phyloP scores from a whole-genome alignment of 2,113 vertebrate species.

The Ictalurus furcatus region DNA sequence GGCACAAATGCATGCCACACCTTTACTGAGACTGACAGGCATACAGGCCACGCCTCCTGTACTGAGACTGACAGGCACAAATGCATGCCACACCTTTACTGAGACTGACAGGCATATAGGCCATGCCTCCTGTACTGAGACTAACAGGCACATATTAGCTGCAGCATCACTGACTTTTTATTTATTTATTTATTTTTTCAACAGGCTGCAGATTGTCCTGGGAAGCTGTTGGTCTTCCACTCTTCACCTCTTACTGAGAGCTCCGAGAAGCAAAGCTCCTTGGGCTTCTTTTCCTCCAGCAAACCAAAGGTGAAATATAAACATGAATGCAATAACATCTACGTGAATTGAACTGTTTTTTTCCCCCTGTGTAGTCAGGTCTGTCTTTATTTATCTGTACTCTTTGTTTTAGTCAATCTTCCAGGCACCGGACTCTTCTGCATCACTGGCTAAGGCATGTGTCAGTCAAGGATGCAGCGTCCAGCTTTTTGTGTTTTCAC shows the following conservation, averaged over 20 bases:
- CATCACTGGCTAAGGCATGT: conserved; percentile 70
- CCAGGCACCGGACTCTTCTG: conserved; percentile 66
- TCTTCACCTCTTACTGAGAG: conserved; percentile 64
- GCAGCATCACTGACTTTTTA: not conserved
- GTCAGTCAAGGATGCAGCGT: conserved; percentile 73
- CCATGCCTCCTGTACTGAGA: not conserved
- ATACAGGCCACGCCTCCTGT: not conserved
- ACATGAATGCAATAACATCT: not conserved
- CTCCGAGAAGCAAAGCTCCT: conserved; percentile 55
- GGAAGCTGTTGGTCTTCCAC: conserved; percentile 77
- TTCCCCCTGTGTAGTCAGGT: not conserved
- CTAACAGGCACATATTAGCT: not conserved
- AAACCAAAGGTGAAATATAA: conserved; percentile 69
- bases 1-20: not conserved
- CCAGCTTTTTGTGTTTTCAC: conserved; percentile 73
- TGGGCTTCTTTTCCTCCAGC: conserved; percentile 70
- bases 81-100: not conserved
- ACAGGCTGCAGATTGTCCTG: conserved; percentile 68
- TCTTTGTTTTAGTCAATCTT: conserved; percentile 69
- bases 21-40: not conserved
- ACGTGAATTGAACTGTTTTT: not conserved
- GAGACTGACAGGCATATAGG: not conserved
- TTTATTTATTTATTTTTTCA: not conserved
- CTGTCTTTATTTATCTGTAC: not conserved
- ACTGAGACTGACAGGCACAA: not conserved